Conservation (phyloP, 2,888 invertebrate species). For the Hemaris fuciformis region DNA sequence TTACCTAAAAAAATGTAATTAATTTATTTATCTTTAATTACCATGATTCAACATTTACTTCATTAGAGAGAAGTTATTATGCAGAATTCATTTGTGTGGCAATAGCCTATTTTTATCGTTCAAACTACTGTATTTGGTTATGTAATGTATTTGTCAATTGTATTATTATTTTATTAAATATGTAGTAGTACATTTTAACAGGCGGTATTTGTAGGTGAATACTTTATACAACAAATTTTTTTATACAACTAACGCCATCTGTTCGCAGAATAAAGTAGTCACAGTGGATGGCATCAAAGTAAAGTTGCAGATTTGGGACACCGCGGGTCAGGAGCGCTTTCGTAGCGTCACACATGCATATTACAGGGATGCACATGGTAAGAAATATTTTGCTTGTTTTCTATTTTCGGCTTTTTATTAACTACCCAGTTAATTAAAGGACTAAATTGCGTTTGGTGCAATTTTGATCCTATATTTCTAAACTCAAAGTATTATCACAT, state of each 20-base stretch:
- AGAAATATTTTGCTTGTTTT: not conserved
- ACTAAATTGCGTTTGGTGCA: not conserved
- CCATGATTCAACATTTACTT: no score
- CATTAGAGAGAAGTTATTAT: no score
- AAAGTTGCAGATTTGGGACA: constrained; percentile 98
- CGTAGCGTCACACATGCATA: constrained; percentile 97
- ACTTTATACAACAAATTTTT: not conserved
- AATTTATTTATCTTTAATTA: no score
- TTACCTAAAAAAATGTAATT: not conserved
- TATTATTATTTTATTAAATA: not conserved
- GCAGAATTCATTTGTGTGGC: not conserved
- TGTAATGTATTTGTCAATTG: not conserved
- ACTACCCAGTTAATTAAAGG: not conserved
- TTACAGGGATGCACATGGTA: constrained; percentile 96
- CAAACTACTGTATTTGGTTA: not conserved
- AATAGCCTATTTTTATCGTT: constrained; percentile 5
- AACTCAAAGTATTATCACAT: not conserved
- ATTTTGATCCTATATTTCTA: not conserved
- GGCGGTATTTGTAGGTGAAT: constrained; percentile 13
- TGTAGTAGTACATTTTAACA: not conserved
- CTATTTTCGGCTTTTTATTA: no score
- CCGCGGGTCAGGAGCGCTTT: constrained; percentile 96
- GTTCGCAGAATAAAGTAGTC: constrained; percentile 90
- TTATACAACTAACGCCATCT: constrained; percentile 70
- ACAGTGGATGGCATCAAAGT: constrained; percentile 91